These are phyloP conservation scores for Elanus axillaris DNA, from an alignment of 2,113 vertebrate species.

Conservation along the genomic window DNA sequence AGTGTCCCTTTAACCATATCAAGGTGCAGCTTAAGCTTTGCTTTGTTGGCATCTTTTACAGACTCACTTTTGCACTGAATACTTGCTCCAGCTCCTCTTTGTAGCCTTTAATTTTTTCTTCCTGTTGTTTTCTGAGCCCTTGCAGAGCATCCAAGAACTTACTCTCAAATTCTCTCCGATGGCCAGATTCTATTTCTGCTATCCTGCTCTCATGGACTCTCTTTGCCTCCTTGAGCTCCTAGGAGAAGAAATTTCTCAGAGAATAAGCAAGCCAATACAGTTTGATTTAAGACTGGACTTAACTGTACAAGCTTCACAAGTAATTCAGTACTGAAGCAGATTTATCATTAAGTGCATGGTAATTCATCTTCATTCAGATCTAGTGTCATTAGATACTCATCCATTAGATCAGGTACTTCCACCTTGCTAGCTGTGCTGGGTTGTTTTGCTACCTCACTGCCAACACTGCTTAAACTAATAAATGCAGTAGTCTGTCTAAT, in stretches of 20 bases:
- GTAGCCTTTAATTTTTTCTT: conserved; percentile 78
- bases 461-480: background rate
- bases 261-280: background rate
- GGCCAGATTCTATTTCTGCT: conserved; percentile 74
- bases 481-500: background rate
- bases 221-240: conserved; percentile 76
- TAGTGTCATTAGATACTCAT: background rate
- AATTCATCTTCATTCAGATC: background rate
- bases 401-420: background rate
- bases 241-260: background rate
- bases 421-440: background rate
- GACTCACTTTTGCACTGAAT: conserved; percentile 74
- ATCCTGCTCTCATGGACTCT: conserved; percentile 73
- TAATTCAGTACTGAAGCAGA: background rate
- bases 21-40: background rate
- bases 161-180: conserved; percentile 73
- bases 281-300: background rate
- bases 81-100: conserved; percentile 79
- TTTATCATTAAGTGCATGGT: background rate
- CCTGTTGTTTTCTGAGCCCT: conserved; percentile 75
- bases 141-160: conserved; percentile 75
- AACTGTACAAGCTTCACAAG: background rate
- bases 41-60: background rate
- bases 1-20: background rate
- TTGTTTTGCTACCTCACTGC: background rate